Evolutionary conservation across 2,797 vertebrate species (phyloP), one percentile per base, ranked within the genome.

Genomic region (Poecile montanus): DNA sequence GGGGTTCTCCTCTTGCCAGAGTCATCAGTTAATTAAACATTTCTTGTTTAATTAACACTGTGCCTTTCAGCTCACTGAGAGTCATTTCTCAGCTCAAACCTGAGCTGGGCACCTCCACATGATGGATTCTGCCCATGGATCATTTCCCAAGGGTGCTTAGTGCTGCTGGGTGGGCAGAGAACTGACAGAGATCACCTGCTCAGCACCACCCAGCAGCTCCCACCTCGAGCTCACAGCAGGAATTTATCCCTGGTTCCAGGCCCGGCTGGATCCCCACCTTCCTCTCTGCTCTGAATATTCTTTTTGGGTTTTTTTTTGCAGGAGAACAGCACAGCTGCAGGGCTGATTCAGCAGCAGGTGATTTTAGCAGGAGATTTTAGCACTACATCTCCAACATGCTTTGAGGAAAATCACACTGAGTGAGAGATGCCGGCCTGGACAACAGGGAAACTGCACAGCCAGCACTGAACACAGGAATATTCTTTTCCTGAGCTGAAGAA

Each of bases 41-140:
- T 71, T 53, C 83, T 61, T 26, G 10, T 34, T 20, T 15, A 3
- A 34, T 54, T 68, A 26, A 10, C 0, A 0, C 6, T 34, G 32
- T 14, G 23, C 57, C 68, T 40, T 78, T 54, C 65, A 34, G 57
- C 34, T 53, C 66, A 18, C 65, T 29, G 13, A 14, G 78, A 73
- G 47, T 6, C 3, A 19, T 58, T 70, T 60, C 53, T 58, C 74
- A 32, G 76, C 48, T 36, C 8, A 32, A 38, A 19, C 5, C 90
- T 83, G 32, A 84, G 83, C 88, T 30, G 65, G 94, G 76, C 38
- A 30, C 36, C 56, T 74, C 32, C 7, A 16, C 61, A 72, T 14
- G 88, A 68, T 45, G 80, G 74, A 71, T 83, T 44, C 65, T 61
- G 60, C 72, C 13, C 1, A 13, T 1, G 6, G 54, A 40, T 26